These are phyloP conservation scores for Contarinia nasturtii DNA, from an alignment of 1,140 invertebrate genomes.

Conservation along the genomic window DNA sequence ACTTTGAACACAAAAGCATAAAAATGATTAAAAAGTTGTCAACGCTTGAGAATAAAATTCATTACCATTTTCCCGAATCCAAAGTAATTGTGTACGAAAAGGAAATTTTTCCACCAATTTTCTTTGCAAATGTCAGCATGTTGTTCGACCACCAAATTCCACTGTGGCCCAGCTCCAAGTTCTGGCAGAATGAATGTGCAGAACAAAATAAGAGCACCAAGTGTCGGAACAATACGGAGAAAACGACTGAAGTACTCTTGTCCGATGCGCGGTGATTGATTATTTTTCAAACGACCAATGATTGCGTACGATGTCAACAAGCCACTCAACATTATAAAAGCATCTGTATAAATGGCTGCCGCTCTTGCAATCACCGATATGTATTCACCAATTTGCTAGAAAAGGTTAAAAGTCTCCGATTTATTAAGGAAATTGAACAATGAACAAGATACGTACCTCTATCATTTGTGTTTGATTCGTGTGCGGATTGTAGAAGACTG, in stretches of 20 bases:
- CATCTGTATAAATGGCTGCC: constrained; percentile 44
- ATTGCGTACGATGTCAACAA: constrained; percentile 38
- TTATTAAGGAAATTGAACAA: background rate
- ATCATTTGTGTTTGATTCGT: constrained; percentile 39
- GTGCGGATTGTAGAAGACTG: constrained; percentile 40
- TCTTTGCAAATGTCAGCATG: constrained; percentile 39
- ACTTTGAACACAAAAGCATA: no score
- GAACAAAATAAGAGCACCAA: constrained; percentile 39
- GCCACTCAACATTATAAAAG: constrained; percentile 44
- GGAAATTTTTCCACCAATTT: constrained; percentile 39
- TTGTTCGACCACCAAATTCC: constrained; percentile 39
- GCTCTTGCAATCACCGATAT: constrained; percentile 42
- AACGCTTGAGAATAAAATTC: no score
- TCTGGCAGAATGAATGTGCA: constrained; percentile 40
- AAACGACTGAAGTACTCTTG: constrained; percentile 40
- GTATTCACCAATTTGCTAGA: constrained; percentile 30
- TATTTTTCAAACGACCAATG: constrained; percentile 31
- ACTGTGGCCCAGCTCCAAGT: constrained; percentile 40
- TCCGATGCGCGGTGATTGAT: constrained; percentile 30
- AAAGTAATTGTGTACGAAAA: constrained; percentile 44
- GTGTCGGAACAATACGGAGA: constrained; percentile 35
- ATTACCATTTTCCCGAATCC: constrained; percentile 46
- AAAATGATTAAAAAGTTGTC: no score
- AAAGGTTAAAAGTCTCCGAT: background rate
- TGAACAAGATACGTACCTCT: constrained; percentile 21